These are phyloP conservation scores for Gadopsis bispinosus DNA, from an alignment of 2,797 vertebrate genomes.

Conservation along the genomic window DNA sequence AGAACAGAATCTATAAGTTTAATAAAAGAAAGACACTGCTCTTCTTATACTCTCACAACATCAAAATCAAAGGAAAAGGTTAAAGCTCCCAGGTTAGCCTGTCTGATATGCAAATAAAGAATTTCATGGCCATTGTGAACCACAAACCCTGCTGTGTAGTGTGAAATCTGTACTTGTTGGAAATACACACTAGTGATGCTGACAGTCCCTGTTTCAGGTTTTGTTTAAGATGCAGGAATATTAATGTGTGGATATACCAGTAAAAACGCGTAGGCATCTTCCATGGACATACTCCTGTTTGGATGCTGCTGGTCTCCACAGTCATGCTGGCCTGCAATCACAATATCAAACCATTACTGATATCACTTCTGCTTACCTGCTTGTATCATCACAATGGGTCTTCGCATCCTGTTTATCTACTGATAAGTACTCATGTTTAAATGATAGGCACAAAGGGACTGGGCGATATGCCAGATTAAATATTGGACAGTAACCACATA, in stretches of 20 bases:
- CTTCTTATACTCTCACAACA: not conserved
- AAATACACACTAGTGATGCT: not conserved
- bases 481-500: not conserved
- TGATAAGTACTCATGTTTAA: not conserved
- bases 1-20: not conserved
- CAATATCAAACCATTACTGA: slow-evolving; percentile 3
- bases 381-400: not conserved
- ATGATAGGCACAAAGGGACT: not conserved
- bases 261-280: slow-evolving; percentile 90
- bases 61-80: not conserved
- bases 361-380: not conserved
- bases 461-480: not conserved
- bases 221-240: not conserved
- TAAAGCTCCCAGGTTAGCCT: not conserved
- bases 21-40: not conserved
- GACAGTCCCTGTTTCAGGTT: not conserved
- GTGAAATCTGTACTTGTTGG: not conserved
- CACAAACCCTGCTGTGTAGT: not conserved
- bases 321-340: slow-evolving; percentile 90
- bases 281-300: slow-evolving; percentile 90
- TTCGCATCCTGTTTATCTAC: not conserved
- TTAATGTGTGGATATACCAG: slow-evolving; percentile 79
- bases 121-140: not conserved
- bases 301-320: slow-evolving; percentile 88
- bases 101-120: not conserved